Base-by-base conservation (phyloP, 1,140 invertebrate genomes). In the Sipha flava region DNA sequence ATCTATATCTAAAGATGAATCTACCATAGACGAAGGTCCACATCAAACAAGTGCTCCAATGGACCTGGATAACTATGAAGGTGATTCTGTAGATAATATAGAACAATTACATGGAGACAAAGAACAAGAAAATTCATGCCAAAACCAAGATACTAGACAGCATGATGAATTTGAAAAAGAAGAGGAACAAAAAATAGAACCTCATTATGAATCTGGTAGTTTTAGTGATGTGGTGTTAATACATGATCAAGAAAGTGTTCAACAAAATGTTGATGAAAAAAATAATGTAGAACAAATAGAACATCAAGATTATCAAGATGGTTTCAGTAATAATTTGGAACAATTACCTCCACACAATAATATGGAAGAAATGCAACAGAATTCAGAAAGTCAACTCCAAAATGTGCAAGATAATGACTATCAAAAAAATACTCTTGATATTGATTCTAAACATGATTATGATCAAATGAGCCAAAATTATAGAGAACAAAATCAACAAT, bases 1-100 rank as follows among this genome's bases (percentile, higher is more conserved):
- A 59, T 77, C 73, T 26, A 16, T n/a, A 43, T 40, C 49, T 16
- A 43, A 43, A n/a, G 34, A 77, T 52, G 47, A 75, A 52, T 9
- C n/a, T 6, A 75, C 0, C 5, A 6, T 0, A 7, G 45, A 31
- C 40, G 52, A 59, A 77, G 21, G 7, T 43, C 21, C 21, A n/a
- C 52, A 34, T 40, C 47, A 54, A 29, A 40, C 47, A 16, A 77
- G 70, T n/a, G 47, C 31, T 77, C 34, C 73, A 40, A 77, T 77
- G 73, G 73, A 77, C 31, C 26, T 77, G 29, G 73, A 77, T 9
- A 59, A 59, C 7, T 57, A 77, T 57, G 73, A 75, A 52, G 12
- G 29, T 34, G 72, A 77, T 29, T 23, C 12, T 26, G n/a, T n/a
- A 43, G 49, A 59, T 18, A 77, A 77, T 23, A 37, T 57, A 23